Evolutionary conservation across 2,113 vertebrate genomes (phyloP).

Genomic region (Bambusicola thoracicus): DNA sequence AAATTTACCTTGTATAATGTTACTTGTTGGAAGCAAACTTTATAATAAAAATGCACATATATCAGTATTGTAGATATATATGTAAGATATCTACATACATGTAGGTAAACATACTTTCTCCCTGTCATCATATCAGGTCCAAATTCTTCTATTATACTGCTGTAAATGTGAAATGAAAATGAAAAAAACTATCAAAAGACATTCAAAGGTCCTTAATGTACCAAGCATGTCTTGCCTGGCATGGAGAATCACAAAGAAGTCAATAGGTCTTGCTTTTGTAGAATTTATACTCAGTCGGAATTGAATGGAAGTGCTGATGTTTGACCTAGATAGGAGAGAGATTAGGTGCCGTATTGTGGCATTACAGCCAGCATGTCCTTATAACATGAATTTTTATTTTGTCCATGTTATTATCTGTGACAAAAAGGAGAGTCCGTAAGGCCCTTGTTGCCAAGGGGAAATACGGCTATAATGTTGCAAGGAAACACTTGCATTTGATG

Average conservation of each 20-base stretch:
- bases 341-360: not conserved
- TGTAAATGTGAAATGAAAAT: not conserved
- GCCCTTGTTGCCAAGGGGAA: not conserved
- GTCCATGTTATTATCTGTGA: not conserved
- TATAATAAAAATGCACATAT: not conserved
- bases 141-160: not conserved
- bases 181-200: not conserved
- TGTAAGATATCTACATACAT: not conserved
- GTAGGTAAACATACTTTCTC: not conserved
- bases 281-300: not conserved
- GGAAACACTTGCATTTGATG: not conserved
- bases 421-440: not conserved
- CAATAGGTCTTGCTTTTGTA: not conserved
- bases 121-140: not conserved
- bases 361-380: not conserved
- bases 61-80: not conserved
- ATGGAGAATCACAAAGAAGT: not conserved
- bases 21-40: not conserved
- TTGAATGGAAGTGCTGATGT: not conserved
- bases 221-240: not conserved
- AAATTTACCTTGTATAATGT: not conserved
- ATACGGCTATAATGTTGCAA: not conserved
- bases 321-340: not conserved
- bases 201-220: not conserved
- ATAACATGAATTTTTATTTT: not conserved